Base-by-base conservation (phyloP, 2,797 vertebrate species). In the Sylvilagus floridanus region DNA sequence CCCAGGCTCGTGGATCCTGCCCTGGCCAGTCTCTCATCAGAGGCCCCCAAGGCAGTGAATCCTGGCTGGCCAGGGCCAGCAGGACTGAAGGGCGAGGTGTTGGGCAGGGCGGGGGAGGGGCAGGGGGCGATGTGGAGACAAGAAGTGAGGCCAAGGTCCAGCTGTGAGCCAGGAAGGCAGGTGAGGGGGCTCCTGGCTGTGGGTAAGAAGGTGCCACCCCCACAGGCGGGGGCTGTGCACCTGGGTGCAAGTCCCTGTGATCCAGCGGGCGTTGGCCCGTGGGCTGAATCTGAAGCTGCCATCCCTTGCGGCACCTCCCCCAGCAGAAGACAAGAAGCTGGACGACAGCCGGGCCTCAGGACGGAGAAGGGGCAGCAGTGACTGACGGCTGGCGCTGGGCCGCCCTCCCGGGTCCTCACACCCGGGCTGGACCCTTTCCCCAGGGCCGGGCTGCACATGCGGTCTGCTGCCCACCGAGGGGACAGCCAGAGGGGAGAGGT, bases 261-360 rank as follows among this genome's bases (percentile, higher is more conserved):
- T 78, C 79, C 77, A 54, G 72, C 78, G 35, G 88, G 82, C 37
- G 78, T 50, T 5, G 50, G 32, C 16, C 4, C 76, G 63, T 86
- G 90, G 95, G 90, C 78, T 11, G 96, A 96, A 95, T 4, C n/a
- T 88, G 88, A 97, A 95, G 90, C 19, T 57, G 32, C 28, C 54
- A 54, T 60, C 76, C 32, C 60, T 82, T 97, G 54, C 94, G 97
- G 90, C 90, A 93, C 68, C 84, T 12, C 11, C 62, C 7, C 22
- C 42, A 50, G n/a, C 21, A 69, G 88, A 77, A 81, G 32, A 93
- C 93, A 72, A 93, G 68, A 57, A 30, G 62, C 26, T 4, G 19
- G 30, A 66, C 86, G 57, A 30, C 9, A 37, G 89, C n/a, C 37
- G 95, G 91, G 47, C 62, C 17, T 62, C 66, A 94, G 32, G 37